Percentiles rank a stretch among this genome's conserved stretches.
Evolutionary conservation across 2,888 invertebrate genomes (phyloP).

Genomic region (Metopia argyrocephala): DNA sequence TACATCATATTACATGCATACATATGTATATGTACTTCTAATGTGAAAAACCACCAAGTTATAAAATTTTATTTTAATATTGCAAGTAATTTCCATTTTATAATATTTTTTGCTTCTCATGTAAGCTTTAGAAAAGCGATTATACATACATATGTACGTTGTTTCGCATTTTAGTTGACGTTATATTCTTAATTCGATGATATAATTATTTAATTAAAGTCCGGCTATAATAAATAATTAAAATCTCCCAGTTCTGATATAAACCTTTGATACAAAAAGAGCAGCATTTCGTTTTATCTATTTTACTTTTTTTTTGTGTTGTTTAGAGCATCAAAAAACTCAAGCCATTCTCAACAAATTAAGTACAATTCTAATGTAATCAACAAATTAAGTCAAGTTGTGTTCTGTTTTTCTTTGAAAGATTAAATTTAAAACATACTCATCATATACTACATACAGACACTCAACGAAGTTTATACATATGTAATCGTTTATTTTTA

Average conservation of each 20-base stretch:
- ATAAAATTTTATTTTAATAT: too few species aligned
- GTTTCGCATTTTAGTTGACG: too few species aligned
- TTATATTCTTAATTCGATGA: conserved; percentile 28
- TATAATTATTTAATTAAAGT: conserved; percentile 54
- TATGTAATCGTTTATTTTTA: not conserved
- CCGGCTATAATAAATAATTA: conserved; percentile 22
- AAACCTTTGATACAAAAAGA: not conserved
- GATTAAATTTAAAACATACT: not conserved
- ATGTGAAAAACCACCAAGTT: too few species aligned
- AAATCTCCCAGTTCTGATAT: conserved; percentile 32
- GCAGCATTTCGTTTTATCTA: not conserved
- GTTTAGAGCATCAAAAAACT: conserved; percentile 2
- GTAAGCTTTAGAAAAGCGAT: too few species aligned
- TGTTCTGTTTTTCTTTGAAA: not conserved
- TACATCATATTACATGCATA: too few species aligned
- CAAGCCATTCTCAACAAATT: conserved; percentile 4
- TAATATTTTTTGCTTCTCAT: too few species aligned
- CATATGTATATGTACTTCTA: too few species aligned
- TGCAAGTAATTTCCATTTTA: too few species aligned
- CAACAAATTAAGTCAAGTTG: conserved; percentile 32
- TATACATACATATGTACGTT: too few species aligned
- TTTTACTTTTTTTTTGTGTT: not conserved
- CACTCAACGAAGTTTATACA: too few species aligned
- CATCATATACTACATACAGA: conserved; percentile 9
- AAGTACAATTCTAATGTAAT: conserved; percentile 31